Conservation (phyloP, 2,797 vertebrate genomes). For the Trichosurus vulpecula region DNA sequence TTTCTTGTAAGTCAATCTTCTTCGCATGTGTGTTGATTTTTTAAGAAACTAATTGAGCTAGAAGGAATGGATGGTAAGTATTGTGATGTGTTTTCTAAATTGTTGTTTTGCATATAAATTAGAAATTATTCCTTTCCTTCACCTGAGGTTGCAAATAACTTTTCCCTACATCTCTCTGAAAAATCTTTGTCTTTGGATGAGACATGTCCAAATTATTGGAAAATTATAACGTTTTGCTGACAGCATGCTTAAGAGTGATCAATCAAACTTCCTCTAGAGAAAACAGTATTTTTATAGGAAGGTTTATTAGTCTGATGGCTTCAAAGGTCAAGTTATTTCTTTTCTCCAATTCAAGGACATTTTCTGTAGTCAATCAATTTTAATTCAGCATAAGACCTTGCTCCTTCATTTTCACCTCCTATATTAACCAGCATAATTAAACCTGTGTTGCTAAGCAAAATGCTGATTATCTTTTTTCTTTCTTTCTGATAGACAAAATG, state of each 20-base stretch:
- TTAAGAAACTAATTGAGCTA: conserved; percentile 51
- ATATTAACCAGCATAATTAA: conserved; percentile 78
- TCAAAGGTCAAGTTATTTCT: conserved; percentile 70
- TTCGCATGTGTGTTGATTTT: neutral
- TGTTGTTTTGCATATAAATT: conserved; percentile 68
- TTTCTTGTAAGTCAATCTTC: conserved; percentile 14
- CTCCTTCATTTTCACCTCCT: conserved; percentile 68
- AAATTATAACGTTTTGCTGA: conserved; percentile 68
- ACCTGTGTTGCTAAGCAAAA: conserved; percentile 76
- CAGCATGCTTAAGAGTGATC: conserved; percentile 63
- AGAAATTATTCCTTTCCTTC: conserved; percentile 65
- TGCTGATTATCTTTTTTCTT: conserved; percentile 58
- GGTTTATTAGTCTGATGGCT: conserved; percentile 63
- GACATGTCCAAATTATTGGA: conserved; percentile 43
- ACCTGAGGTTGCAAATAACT: conserved; percentile 41
- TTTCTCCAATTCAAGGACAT: conserved; percentile 68
- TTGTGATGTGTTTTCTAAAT: neutral
- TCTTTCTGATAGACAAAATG: conserved; percentile 60
- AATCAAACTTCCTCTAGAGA: conserved; percentile 64
- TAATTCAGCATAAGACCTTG: conserved; percentile 73
- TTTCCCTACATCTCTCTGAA: conserved; percentile 31
- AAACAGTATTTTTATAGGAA: conserved; percentile 59
- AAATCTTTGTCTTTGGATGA: conserved; percentile 44
- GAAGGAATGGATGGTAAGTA: conserved; percentile 38
- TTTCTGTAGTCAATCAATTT: conserved; percentile 75